A percentile compares a stretch with the other conserved stretches of the same genome.
These are phyloP conservation scores for Dryocosmus kuriphilus DNA, from an alignment of 2,888 invertebrate genomes.

Conservation along the genomic window DNA sequence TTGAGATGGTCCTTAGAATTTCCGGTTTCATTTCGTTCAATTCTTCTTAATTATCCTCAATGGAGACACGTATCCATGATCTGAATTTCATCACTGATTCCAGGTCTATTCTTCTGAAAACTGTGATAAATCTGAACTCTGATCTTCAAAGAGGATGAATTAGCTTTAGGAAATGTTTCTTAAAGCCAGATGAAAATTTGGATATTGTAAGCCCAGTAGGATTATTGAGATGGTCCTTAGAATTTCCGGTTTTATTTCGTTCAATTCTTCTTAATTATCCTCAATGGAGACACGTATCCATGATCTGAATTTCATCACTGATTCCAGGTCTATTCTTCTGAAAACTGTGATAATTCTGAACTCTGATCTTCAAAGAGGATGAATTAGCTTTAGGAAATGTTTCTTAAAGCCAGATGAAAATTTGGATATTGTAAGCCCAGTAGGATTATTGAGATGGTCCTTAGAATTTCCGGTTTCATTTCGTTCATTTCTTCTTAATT, in stretches of 20 bases:
- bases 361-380: not conserved
- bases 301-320: not conserved
- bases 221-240: no score
- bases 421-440: not conserved
- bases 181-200: not conserved
- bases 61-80: not conserved
- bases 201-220: not conserved
- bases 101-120: not conserved
- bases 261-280: not conserved
- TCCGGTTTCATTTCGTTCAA: no score
- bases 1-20: no score
- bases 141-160: not conserved
- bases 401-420: not conserved
- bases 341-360: no score
- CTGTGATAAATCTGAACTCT: no score
- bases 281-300: not conserved
- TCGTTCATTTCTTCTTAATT: not conserved
- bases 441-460: no score
- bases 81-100: constrained; percentile 1
- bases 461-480: no score
- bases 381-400: constrained; percentile 1
- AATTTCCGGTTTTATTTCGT: no score
- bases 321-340: not conserved
- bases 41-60: not conserved
- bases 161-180: not conserved